A percentile compares a stretch with the other conserved stretches of the same genome.
These are phyloP conservation scores for Tipula vernalis DNA, from an alignment of 2,888 invertebrate species.

Conservation along the genomic window DNA sequence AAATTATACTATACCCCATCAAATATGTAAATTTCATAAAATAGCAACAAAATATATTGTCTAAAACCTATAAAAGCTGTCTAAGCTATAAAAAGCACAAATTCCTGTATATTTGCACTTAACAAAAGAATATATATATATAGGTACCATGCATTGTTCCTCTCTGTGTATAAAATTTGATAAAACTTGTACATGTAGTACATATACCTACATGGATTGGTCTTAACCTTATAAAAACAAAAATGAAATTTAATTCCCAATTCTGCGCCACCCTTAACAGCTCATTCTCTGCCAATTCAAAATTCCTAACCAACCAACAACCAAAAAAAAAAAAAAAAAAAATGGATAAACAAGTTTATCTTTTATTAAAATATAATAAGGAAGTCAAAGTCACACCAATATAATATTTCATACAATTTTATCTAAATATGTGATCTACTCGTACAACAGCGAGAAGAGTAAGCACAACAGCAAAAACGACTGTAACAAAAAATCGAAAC, in stretches of 20 bases:
- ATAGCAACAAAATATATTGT: neutral
- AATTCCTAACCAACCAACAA: neutral
- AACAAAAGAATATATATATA: neutral
- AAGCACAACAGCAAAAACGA: neutral
- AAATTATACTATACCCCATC: neutral
- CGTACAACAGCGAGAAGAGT: neutral
- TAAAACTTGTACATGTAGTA: neutral
- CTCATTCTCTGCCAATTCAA: neutral
- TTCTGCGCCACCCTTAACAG: neutral
- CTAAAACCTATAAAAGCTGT: neutral
- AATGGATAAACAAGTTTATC: neutral
- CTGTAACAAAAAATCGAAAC: neutral
- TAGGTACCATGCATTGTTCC: neutral
- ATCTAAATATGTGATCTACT: constrained; percentile 4
- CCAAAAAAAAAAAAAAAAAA: neutral
- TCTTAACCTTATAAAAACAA: neutral
- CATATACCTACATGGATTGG: neutral
- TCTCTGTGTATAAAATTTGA: too few species aligned
- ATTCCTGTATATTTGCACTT: neutral
- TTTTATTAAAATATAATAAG: neutral
- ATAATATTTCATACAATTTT: neutral
- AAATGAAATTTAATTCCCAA: neutral
- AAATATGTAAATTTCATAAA: neutral
- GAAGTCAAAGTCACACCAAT: neutral
- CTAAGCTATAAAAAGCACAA: neutral